These are phyloP conservation scores for Micrasema longulum DNA, from an alignment of 1,140 invertebrate species.

Conservation along the genomic window DNA sequence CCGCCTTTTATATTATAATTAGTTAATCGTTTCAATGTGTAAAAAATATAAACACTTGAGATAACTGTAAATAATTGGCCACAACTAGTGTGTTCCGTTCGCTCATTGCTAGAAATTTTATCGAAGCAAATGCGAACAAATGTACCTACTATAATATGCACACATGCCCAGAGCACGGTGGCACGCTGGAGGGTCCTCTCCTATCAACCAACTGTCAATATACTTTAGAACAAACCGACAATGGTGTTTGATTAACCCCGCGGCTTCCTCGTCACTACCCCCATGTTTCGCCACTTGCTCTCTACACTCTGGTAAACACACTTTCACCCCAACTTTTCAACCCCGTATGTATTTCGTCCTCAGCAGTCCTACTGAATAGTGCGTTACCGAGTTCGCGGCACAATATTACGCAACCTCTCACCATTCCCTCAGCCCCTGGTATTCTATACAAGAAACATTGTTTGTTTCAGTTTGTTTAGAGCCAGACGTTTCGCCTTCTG, in stretches of 20 bases:
- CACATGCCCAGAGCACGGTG: not conserved
- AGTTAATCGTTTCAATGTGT: not conserved
- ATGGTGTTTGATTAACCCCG: constrained; percentile 44
- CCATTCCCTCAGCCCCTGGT: not conserved
- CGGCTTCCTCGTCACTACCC: not conserved
- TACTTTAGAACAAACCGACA: constrained; percentile 36
- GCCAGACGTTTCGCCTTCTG: constrained; percentile 10
- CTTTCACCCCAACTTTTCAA: constrained; percentile 10
- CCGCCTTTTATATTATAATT: not conserved
- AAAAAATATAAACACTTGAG: no score
- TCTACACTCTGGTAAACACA: constrained; percentile 24
- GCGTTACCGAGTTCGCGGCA: not conserved
- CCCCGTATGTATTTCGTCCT: not conserved
- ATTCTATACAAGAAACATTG: constrained; percentile 1
- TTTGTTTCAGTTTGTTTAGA: constrained; percentile 45
- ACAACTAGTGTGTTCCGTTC: not conserved
- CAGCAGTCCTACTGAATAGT: not conserved
- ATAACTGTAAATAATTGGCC: constrained; percentile 1
- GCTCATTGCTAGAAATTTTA: not conserved
- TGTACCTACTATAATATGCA: no score
- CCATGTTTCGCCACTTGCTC: constrained; percentile 25
- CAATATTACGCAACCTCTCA: constrained; percentile 1
- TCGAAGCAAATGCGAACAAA: not conserved
- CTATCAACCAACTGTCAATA: constrained; percentile 33
- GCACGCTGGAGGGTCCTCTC: constrained; percentile 1